Evolutionary conservation across 2,797 vertebrate species (phyloP).

Genomic region (Thamnophis elegans): DNA sequence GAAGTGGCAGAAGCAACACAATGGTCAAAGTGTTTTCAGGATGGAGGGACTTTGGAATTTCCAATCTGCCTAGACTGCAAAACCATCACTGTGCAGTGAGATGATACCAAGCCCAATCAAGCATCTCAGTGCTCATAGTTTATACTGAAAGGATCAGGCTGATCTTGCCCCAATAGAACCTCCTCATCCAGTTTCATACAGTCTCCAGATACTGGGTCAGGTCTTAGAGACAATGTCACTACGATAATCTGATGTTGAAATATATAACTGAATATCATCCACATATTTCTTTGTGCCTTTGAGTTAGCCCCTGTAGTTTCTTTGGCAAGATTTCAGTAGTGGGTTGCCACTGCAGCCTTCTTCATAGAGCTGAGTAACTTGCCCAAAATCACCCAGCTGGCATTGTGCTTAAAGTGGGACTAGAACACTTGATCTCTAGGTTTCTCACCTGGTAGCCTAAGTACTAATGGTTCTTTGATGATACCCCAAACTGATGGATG

Average conservation of each 20-base stretch:
- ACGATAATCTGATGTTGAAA: not conserved
- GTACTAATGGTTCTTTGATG: not conserved
- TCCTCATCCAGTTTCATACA: not conserved
- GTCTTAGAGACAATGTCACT: not conserved
- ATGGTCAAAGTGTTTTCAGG: not conserved
- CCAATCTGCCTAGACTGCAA: not conserved
- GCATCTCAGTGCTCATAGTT: not conserved
- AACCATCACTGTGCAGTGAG: not conserved
- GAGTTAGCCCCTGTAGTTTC: not conserved
- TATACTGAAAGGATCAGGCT: not conserved
- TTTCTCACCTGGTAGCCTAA: not conserved
- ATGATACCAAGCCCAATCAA: not conserved
- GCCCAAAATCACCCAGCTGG: not conserved
- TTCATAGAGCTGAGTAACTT: not conserved
- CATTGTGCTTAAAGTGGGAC: not conserved
- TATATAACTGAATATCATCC: not conserved
- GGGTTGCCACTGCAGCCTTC: not conserved
- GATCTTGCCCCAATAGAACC: not conserved
- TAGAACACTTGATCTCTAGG: not conserved
- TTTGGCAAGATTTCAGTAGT: not conserved
- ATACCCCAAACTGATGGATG: not conserved
- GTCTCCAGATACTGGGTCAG: not conserved
- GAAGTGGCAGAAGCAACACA: not conserved
- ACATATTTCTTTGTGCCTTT: not conserved
- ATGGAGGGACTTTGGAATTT: not conserved